These are phyloP conservation scores for Potorous gilbertii DNA, from an alignment of 2,797 vertebrate species.

Conservation along the genomic window DNA sequence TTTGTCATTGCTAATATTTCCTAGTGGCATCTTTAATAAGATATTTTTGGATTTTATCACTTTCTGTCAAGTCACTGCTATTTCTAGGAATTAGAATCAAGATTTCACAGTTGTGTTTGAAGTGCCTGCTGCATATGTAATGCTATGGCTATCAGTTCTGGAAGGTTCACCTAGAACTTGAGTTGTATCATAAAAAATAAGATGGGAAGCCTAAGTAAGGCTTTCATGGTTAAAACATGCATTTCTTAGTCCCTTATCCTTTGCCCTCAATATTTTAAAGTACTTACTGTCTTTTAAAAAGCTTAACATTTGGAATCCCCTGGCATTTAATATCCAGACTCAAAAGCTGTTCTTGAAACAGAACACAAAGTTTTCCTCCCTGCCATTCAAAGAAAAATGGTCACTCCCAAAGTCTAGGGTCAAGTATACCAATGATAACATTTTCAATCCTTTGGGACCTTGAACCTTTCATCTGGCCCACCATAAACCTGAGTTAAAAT, in stretches of 20 bases:
- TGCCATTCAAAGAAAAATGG: not conserved
- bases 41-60: not conserved
- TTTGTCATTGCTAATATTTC: not conserved
- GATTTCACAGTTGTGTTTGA: not conserved
- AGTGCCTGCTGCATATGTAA: not conserved
- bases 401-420: not conserved
- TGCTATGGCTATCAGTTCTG: not conserved
- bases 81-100: not conserved
- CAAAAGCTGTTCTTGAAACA: not conserved
- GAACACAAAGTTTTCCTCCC: not conserved
- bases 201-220: not conserved
- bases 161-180: not conserved
- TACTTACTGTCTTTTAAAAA: not conserved
- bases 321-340: not conserved
- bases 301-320: not conserved
- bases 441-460: not conserved
- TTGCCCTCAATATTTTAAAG: constrained; percentile 7
- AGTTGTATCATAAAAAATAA: not conserved
- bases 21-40: not conserved
- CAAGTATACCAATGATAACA: not conserved
- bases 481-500: not conserved
- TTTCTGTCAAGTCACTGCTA: not conserved
- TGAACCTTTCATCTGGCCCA: not conserved
- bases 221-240: not conserved
- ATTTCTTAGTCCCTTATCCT: not conserved